Base-by-base conservation (phyloP, 2,797 vertebrate genomes). In the Sciaenops ocellatus region DNA sequence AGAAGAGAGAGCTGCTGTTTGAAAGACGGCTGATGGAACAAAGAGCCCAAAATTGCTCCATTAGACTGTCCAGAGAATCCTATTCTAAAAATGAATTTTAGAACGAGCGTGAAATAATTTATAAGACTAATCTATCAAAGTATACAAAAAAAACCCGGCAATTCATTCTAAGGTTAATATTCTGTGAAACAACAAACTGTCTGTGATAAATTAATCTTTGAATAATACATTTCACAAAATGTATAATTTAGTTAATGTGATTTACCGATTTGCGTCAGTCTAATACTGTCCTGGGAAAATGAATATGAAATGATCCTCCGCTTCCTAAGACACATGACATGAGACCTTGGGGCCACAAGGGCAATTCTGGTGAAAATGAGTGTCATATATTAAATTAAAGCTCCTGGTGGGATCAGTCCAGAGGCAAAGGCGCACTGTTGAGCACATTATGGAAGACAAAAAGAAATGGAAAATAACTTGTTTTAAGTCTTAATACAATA, bases 221-320 rank as follows among this genome's bases (percentile, higher is more conserved):
- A 93, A 94, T 93, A 91, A 93, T 93, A 85, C 89, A 92, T 93
- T 71, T 87, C 18, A 51, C 57, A 63, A 86, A 90, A 93, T 93
- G 80, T 87, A 93, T 93, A 90, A 93, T 93, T 94, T 80, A 93
- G 90, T 83, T 88, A 74, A 84, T 82, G 57, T 74, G 78, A 90
- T 91, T 90, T 75, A 78, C 73, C 13, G 59, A 82, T 93, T 82
- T 82, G 46, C 71, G 75, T 78, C 78, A 73, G 83, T 89, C 56
- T 67, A 79, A 76, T 68, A 70, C 71, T 78, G 61, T 82, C 79
- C 63, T n/a, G 26, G 61, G 59, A 76, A 80, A 85, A 85, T 87
- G 83, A 62, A 79, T 78, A 54, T 83, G 69, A 90, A 90, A 81
- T 52, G 48, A 75, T 66, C 65, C 18, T 28, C 52, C 6, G 22